Conservation (phyloP, 2,888 invertebrate genomes). For the Criorhina ranunculi region DNA sequence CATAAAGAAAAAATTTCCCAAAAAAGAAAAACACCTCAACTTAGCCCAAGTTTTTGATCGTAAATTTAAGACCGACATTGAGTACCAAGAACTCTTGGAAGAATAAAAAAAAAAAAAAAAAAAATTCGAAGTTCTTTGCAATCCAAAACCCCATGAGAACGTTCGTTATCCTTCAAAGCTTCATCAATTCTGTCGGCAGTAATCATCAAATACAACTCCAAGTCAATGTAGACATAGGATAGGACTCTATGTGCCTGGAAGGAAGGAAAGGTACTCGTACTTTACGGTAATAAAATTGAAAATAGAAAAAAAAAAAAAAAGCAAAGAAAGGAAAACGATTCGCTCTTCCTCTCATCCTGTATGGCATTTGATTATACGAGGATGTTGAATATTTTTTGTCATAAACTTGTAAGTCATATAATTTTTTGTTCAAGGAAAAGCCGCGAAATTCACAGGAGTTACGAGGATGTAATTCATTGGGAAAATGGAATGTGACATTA, state of each 20-base stretch:
- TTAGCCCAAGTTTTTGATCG: background rate
- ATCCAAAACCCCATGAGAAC: constrained; percentile 27
- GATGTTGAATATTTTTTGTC: background rate
- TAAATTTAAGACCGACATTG: constrained; percentile 8
- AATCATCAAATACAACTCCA: constrained; percentile 20
- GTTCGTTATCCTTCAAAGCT: constrained; percentile 15
- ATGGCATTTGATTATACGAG: background rate
- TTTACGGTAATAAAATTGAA: constrained; percentile 25
- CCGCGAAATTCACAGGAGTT: constrained; percentile 4
- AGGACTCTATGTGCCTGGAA: background rate
- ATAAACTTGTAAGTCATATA: constrained; percentile 29
- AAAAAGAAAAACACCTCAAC: background rate
- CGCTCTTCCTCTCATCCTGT: constrained; percentile 2
- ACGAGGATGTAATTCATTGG: constrained; percentile 23
- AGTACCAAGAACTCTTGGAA: background rate
- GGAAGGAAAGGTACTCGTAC: background rate
- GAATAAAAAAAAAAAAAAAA: background rate
- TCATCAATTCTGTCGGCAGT: constrained; percentile 20
- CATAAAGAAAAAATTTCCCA: background rate
- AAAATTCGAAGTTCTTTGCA: background rate
- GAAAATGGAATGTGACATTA: constrained; percentile 37
- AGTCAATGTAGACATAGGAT: constrained; percentile 3
- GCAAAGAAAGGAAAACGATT: no score
- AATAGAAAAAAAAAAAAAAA: constrained; percentile 13
- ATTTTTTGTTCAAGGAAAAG: constrained; percentile 4